A percentile compares a stretch with the other conserved stretches of the same genome.
Conservation (phyloP, 2,113 vertebrate genomes). For the Galbula dea region DNA sequence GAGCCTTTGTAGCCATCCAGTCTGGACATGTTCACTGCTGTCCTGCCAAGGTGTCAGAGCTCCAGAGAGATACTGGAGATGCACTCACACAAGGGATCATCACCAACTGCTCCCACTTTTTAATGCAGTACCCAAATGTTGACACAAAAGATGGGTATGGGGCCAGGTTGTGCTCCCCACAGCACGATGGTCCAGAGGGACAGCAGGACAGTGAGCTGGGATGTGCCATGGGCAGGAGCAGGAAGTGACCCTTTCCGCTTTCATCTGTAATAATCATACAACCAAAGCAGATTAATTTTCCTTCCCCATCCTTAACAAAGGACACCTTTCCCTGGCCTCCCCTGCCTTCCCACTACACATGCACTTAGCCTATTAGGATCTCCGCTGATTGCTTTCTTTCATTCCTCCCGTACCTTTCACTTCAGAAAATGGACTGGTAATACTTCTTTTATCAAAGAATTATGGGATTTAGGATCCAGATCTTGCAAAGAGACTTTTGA, state of each 20-base stretch:
- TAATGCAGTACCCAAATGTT: accelerated
- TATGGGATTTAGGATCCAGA: constrained; percentile 91
- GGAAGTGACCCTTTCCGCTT: neutral
- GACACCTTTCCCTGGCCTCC: neutral
- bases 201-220: accelerated
- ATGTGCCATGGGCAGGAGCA: accelerated
- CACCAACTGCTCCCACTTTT: neutral
- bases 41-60: neutral
- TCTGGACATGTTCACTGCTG: neutral
- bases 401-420: constrained; percentile 80
- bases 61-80: neutral
- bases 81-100: neutral
- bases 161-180: neutral
- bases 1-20: neutral
- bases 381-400: constrained; percentile 86
- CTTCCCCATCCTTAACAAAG: constrained; percentile 26
- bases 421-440: constrained; percentile 83
- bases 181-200: neutral
- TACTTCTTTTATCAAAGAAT: constrained; percentile 89
- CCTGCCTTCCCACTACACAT: neutral
- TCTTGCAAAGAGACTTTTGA: constrained; percentile 80
- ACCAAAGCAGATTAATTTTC: constrained; percentile 5
- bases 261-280: neutral
- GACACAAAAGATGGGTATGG: neutral
- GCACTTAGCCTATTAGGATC: constrained; percentile 75